Base-by-base conservation (phyloP, 2,888 invertebrate species). In the Hedya salicella region DNA sequence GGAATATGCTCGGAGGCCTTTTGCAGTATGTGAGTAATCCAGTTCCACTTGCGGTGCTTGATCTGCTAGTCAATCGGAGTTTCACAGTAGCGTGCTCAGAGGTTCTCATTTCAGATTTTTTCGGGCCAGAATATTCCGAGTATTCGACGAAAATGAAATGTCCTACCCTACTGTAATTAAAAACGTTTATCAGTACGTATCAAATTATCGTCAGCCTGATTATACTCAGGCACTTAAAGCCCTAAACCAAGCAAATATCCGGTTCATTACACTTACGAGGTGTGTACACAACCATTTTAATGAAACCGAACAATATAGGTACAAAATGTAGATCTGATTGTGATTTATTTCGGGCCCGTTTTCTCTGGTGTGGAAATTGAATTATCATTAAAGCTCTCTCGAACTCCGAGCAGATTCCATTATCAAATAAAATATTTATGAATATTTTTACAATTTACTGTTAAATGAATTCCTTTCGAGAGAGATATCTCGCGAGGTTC, bases 371-470 rank as follows among this genome's bases (percentile, higher is more conserved):
- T 52, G 57, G 53, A 74, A 75, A 77, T 75, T 75, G 70, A 73
- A 73, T 74, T 74, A 75, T 72, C 73, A 76, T 74, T 74, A 73
- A 75, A 72, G 71, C 72, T 70, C 70, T 73, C 68, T 70, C 70
- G 54, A 73, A 70, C 70, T 72, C 68, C 63, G 57, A 68, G 72
- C 69, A 67, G 72, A 73, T 69, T 73, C 72, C 66, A 72, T 70
- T 69, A 70, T 71, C 64, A 68, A 71, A 71, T 75, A 70, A 71
- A 74, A 73, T 75, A 74, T 74, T 72, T 69, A 69, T 56, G 64
- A 69, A 69, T 69, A 69, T 66, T 67, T 69, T 63, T 54, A 61
- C 66, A 66, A 66, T 66, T 66, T 61, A 61, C 53, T 48, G 48
- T 54, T 42, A 53, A 60, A 66, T 49, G 48, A 61, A 66, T 66